Evolutionary conservation across 2,113 vertebrate genomes (phyloP), one percentile per base, ranked within the genome.

Genomic region (Propithecus coquereli): DNA sequence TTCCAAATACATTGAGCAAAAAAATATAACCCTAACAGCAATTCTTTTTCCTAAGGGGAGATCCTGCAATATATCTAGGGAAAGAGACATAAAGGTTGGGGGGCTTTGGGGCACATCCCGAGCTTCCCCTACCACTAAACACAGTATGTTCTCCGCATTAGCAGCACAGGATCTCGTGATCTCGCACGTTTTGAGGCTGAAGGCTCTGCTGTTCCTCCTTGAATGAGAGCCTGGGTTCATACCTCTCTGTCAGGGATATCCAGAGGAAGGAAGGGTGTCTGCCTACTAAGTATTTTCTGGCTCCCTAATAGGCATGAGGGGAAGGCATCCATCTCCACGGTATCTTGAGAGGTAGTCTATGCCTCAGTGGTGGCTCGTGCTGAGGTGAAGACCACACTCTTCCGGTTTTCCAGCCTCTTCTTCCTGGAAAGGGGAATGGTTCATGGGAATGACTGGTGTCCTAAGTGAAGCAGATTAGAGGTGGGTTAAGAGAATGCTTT

Each of bases 361-460:
- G 95, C 71, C 20, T 91, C 2, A 0, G 86, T 14, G 1, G 91
- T 45, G n/a, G 68, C 4, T 23, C 50, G 94, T 5, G 96, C 95
- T 30, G 98, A 97, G 32, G 98, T 98, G 95, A 98, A 98, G 79
- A 95, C 97, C 0, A 98, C 96, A 1, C 96, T 98, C 50, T 98
- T 98, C 61, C 90, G 93, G 0, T 92, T 92, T 82, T 80, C 94
- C 0, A 82, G 57, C 87, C 91, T 90, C 94, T 98, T 98, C 1
- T 74, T 96, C 3, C 98, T 98, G 80, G 84, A 96, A 91, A 43
- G 34, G 47, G n/a, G 30, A 87, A 45, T 50, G 20, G 71, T 76
- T 91, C 32, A 32, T 63, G n/a, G 57, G 45, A 70, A 59, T 94
- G 84, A 77, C 71, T n/a, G 8, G 17, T 34, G 59, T 81, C 20